These are phyloP conservation scores for Blastomussa wellsi DNA, from an alignment of 92 coral and sea anemone species.

Conservation along the genomic window DNA sequence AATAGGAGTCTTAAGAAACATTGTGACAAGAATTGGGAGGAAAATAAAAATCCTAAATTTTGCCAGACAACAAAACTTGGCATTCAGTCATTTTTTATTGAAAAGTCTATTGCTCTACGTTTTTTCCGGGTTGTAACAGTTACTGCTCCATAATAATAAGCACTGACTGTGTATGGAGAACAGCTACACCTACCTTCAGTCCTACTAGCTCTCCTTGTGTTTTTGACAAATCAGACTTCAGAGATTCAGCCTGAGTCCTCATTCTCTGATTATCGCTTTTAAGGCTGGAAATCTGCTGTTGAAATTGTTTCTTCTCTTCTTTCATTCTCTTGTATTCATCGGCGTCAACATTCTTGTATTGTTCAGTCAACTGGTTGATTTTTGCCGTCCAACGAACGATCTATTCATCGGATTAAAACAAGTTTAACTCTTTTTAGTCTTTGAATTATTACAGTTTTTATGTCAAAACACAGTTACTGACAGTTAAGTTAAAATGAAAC, in stretches of 20 bases:
- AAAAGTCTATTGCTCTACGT: too few relatives aligned
- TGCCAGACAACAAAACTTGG: too few relatives aligned
- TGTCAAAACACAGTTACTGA: too few relatives aligned
- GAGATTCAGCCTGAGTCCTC: conserved; percentile 71
- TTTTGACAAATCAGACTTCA: conserved; percentile 65
- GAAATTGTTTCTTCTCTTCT: conserved; percentile 90
- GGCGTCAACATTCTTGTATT: conserved; percentile 86
- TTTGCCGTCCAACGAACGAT: conserved; percentile 91
- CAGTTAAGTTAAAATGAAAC: too few relatives aligned
- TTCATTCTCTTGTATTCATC: conserved; percentile 89
- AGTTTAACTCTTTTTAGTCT: background rate
- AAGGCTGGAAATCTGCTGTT: conserved; percentile 74
- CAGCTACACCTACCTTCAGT: conserved; percentile 42
- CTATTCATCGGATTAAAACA: conserved; percentile 25
- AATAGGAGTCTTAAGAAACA: too few relatives aligned
- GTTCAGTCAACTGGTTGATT: conserved; percentile 86
- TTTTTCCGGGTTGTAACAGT: background rate
- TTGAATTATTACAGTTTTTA: too few relatives aligned
- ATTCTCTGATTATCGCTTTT: conserved; percentile 81
- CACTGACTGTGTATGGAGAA: background rate
- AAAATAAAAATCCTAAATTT: too few relatives aligned
- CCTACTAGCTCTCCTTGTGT: conserved; percentile 78
- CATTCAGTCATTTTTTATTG: too few relatives aligned
- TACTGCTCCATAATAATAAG: background rate
- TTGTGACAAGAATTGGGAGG: too few relatives aligned